Conservation (phyloP, 2,797 vertebrate species). For the Cyprinella venusta region DNA sequence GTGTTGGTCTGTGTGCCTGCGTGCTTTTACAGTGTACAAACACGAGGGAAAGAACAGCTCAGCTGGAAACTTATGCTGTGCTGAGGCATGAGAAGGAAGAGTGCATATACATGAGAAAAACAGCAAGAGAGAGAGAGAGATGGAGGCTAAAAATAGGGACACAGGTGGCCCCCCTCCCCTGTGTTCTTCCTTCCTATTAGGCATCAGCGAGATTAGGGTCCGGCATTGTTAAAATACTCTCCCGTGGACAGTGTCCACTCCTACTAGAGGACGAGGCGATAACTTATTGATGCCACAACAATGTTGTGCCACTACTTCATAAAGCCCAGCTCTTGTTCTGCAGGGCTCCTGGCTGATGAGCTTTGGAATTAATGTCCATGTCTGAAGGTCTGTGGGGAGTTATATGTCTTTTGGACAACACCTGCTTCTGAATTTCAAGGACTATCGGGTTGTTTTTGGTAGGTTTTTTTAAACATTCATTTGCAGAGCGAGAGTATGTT, state of each 20-base stretch:
- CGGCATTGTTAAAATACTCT: slow-evolving; percentile 26
- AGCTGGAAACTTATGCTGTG: slow-evolving; percentile 15
- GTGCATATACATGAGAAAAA: slow-evolving; percentile 35
- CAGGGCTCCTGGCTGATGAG: background rate
- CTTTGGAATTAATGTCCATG: slow-evolving; percentile 27
- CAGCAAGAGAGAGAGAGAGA: background rate
- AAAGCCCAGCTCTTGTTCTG: background rate
- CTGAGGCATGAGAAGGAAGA: slow-evolving; percentile 4
- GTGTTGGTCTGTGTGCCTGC: slow-evolving; percentile 38
- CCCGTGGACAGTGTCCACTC: slow-evolving; percentile 39
- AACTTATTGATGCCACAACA: slow-evolving; percentile 51
- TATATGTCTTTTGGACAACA: slow-evolving; percentile 30
- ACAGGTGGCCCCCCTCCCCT: slow-evolving; percentile 47
- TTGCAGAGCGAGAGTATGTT: background rate
- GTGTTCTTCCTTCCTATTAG: slow-evolving; percentile 36
- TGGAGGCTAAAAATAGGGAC: slow-evolving; percentile 37
- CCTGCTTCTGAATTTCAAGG: slow-evolving; percentile 9
- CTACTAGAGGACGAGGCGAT: slow-evolving; percentile 49
- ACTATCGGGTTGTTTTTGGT: slow-evolving; percentile 10
- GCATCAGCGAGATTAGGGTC: slow-evolving; percentile 8
- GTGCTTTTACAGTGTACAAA: slow-evolving; percentile 40
- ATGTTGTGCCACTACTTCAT: slow-evolving; percentile 15
- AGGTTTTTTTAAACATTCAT: background rate
- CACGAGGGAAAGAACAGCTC: slow-evolving; percentile 9
- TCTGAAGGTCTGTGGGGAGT: slow-evolving; percentile 14